A percentile compares a stretch with the other conserved stretches of the same genome.
Conservation (phyloP, 2,113 vertebrate species). For the Syngnathoides biaculeatus region DNA sequence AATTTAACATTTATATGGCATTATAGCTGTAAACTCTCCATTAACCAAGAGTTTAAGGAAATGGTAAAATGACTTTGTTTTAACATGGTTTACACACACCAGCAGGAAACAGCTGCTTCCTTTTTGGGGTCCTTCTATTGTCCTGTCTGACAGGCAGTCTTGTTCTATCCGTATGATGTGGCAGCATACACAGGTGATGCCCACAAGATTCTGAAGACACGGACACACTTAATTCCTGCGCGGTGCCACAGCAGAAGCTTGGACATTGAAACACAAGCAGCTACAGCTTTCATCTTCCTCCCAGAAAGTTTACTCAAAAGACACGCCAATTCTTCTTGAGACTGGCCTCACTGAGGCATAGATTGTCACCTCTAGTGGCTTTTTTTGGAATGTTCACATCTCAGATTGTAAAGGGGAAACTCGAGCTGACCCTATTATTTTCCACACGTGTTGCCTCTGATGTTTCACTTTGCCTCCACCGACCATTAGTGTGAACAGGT, state of each 20-base stretch:
- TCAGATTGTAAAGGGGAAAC: constrained; percentile 35
- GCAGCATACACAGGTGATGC: constrained; percentile 45
- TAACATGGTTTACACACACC: constrained; percentile 52
- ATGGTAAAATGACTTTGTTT: constrained; percentile 51
- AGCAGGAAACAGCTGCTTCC: constrained; percentile 74
- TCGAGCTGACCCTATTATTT: constrained; percentile 24
- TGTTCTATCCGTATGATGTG: constrained; percentile 29
- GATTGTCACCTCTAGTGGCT: constrained; percentile 17
- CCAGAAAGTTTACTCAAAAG: constrained; percentile 43
- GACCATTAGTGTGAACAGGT: constrained; percentile 48
- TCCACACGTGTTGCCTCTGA: constrained; percentile 56
- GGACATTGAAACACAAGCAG: constrained; percentile 37
- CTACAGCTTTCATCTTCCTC: constrained; percentile 44
- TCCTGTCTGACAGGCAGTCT: constrained; percentile 27
- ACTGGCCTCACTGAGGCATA: constrained; percentile 19
- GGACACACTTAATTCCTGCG: constrained; percentile 14
- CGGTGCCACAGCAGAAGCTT: constrained; percentile 10
- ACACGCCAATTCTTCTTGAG: constrained; percentile 47
- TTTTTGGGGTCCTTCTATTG: constrained; percentile 26
- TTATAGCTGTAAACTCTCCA: constrained; percentile 4
- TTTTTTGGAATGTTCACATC: constrained; percentile 23
- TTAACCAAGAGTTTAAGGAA: constrained; percentile 11
- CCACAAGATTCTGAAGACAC: constrained; percentile 21
- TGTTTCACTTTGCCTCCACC: constrained; percentile 41
- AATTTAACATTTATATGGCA: constrained; percentile 9